Base-by-base conservation (phyloP, 2,113 vertebrate genomes). In the Nicator chloris region DNA sequence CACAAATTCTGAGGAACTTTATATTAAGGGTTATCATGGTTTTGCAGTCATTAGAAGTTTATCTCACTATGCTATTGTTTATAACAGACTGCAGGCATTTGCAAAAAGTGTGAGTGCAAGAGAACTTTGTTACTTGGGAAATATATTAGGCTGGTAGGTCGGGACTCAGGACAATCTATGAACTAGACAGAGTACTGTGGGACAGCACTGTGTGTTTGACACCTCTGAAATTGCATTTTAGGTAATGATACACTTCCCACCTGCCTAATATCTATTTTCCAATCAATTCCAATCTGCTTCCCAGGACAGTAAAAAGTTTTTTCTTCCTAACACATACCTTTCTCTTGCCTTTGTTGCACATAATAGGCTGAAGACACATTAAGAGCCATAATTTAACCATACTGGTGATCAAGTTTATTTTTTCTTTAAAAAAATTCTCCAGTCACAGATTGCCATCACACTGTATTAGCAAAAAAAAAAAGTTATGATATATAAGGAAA, bases 281-380 rank as follows among this genome's bases (percentile, higher is more conserved):
- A 88, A 88, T 96, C 92, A 93, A 94, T 93, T 91, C 60, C 86
- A 93, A 78, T 90, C 76, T 93, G 23, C 60, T 96, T 92, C 51
- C 8, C 16, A 30, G 49, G 51, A 71, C 33, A 90, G 23, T 66
- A 60, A 93, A 90, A 75, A 1, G 0, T 59, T 92, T 91, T 28
- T 79, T 93, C 81, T 51, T 44, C 47, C 89, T 78, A 93, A 82
- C 40, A 86, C 33, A 21, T 28, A 51, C 16, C 4, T 56, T 86
- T 63, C 35, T 91, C 45, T 47, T 79, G 53, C 26, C 14, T 82
- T 76, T 82, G 9, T 81, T 80, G 27, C 16, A 70, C 2, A 8
- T 70, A n/a, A 80, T n/a, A 75, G 60, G 21, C 15, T 65, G n/a
- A 82, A 76, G 54, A 37, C 13, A 24, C 11, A 65, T 50, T 61